Evolutionary conservation across 2,113 vertebrate genomes (phyloP).

Genomic region (Anser cygnoides): DNA sequence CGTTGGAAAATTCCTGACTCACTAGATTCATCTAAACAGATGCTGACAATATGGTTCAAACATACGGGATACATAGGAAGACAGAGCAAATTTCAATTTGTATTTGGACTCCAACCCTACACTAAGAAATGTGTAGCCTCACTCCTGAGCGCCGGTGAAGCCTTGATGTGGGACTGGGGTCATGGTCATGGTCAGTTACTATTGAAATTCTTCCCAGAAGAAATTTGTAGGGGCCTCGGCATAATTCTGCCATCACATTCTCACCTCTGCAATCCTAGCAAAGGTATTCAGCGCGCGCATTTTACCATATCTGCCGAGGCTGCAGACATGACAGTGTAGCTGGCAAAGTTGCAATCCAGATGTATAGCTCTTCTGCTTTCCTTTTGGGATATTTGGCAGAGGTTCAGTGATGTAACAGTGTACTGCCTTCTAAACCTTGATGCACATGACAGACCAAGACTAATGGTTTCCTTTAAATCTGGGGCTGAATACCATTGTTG

Average conservation of each 20-base stretch:
- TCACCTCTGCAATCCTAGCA: background rate
- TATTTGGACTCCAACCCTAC: slow-evolving; percentile 24
- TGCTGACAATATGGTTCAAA: slow-evolving; percentile 58
- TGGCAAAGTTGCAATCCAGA: slow-evolving; percentile 53
- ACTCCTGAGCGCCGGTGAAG: background rate
- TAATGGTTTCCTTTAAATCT: slow-evolving; percentile 75
- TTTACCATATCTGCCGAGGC: background rate
- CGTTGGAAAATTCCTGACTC: slow-evolving; percentile 36
- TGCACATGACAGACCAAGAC: slow-evolving; percentile 72
- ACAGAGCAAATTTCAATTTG: slow-evolving; percentile 61
- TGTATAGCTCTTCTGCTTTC: slow-evolving; percentile 33
- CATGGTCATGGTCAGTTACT: slow-evolving; percentile 4
- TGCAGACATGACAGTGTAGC: background rate
- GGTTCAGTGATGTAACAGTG: slow-evolving; percentile 58
- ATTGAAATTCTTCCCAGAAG: slow-evolving; percentile 13
- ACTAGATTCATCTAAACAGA: slow-evolving; percentile 39
- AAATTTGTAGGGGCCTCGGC: background rate
- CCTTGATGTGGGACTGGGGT: slow-evolving; percentile 53
- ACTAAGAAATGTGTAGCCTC: slow-evolving; percentile 19
- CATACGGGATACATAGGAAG: background rate
- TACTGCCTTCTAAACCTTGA: slow-evolving; percentile 64
- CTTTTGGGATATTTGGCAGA: slow-evolving; percentile 47
- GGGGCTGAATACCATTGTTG: slow-evolving; percentile 63
- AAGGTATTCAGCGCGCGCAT: background rate
- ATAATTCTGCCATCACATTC: slow-evolving; percentile 60